Conservation (phyloP, 1,140 invertebrate genomes). For the Formica selysi region DNA sequence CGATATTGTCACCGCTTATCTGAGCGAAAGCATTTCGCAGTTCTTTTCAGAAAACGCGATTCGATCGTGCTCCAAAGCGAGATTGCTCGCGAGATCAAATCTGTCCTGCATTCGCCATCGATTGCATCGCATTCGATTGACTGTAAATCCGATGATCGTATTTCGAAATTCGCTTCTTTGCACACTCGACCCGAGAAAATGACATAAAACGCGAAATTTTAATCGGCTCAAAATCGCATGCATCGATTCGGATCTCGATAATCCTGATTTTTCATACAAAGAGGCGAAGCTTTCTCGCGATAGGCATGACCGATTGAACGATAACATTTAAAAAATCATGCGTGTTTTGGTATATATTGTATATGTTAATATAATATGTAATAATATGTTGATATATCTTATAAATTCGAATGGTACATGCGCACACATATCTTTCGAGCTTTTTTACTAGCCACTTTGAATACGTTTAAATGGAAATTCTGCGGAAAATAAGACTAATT, state of each 20-base stretch:
- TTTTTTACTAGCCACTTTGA: neutral
- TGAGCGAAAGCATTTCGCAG: neutral
- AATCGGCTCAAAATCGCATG: neutral
- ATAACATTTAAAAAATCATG: neutral
- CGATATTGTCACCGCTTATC: neutral
- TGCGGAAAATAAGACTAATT: constrained; percentile 12
- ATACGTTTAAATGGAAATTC: neutral
- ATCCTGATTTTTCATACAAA: neutral
- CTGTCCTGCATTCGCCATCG: neutral
- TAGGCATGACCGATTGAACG: neutral
- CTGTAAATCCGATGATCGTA: constrained; percentile 1
- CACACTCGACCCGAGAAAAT: neutral
- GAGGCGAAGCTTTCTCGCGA: neutral
- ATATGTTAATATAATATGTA: neutral
- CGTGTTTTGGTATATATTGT: neutral
- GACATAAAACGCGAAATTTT: neutral
- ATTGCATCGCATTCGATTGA: neutral
- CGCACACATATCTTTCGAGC: neutral
- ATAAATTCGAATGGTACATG: neutral
- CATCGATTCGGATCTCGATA: neutral
- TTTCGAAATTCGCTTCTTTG: constrained; percentile 10
- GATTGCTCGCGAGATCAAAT: constrained; percentile 18
- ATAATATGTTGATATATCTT: neutral
- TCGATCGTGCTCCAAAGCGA: neutral
- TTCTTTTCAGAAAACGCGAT: constrained; percentile 11